Evolutionary conservation across 2,113 vertebrate genomes (phyloP), one percentile per base, ranked within the genome.

Genomic region (Tapirus terrestris): DNA sequence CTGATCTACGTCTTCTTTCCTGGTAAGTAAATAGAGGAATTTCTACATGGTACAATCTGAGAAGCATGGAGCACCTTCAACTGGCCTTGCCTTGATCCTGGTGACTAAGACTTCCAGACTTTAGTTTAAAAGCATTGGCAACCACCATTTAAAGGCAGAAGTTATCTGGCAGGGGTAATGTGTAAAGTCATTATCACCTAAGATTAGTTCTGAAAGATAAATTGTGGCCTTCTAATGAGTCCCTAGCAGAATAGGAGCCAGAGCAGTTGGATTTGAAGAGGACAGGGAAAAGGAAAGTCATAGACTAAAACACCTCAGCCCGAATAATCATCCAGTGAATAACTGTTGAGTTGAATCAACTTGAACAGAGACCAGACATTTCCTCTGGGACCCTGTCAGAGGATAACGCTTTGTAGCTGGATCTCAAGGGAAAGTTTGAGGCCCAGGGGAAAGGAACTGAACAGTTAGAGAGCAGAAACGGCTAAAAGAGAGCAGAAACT

Each of bases 181-280:
- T 17, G 33, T 72, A 60, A 87, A 91, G 63, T 85, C 89, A 80
- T 93, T 83, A 88, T 60, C 65, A 95, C 0, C 1, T 65, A 75
- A 80, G n/a, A 84, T 84, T 73, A 45, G 14, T 75, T 95, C 73
- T 86, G 43, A 88, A 97, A 97, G 81, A 75, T 84, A 94, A 92
- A 83, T 25, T 77, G 56, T 79, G 33, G 33, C 53, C n/a, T 96
- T 91, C 90, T 92, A 65, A 81, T 63, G 82, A 79, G 6, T 53
- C 21, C 25, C 23, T 75, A 75, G 29, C 31, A 87, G 65, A 95
- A 92, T 16, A 72, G 11, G 3, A n/a, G 17, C 12, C 84, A 83
- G 12, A 53, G 5, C 20, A 87, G 51, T 23, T 53, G n/a, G 67
- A 63, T 77, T 73, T 92, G 79, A 85, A 80, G 80, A 75, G 56